Evolutionary conservation across 2,113 vertebrate genomes (phyloP), one percentile per base, ranked within the genome.

Genomic region (Sylvietta virens): DNA sequence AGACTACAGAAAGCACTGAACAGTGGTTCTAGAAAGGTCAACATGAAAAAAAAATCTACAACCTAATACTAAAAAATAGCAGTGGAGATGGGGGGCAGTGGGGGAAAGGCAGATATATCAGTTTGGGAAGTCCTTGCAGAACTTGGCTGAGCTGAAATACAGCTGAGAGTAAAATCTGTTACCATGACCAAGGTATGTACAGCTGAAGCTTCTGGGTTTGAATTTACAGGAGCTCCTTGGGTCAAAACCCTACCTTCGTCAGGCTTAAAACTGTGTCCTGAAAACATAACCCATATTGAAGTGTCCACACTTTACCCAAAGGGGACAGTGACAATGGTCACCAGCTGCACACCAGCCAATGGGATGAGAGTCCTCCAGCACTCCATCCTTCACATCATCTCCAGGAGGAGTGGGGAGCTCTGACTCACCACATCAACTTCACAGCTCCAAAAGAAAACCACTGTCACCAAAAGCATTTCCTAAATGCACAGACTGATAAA

Each of bases 51-150:
- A 72, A 40, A 79, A 74, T 22, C 35, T 64, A 47, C 22, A 64
- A 66, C 4, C 14, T 50, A 62, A 58, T 15, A 62, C 4, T 37
- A 11, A 71, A 71, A 77, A 82, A 22, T 0, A 51, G 40, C 13
- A 58, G 31, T 22, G 8, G 23, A 5, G 13, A 17, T 15, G 3
- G 15, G 6, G 2, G 13, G 2, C 13, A 8, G 4, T 0, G 0
- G 3, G 10, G 3, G 5, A 7, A 11, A 20, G 18, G 10, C n/a
- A 65, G 10, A 26, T 15, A 8, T 0, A 9, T 27, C 37, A 39
- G 7, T 42, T n/a, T 17, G 7, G 20, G 27, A 62, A 61, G 20
- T 44, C 35, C 26, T 39, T 44, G 14, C 22, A 84, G 37, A 78
- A 74, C 6, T 70, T 65, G 39, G 56, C 42, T 53, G 22, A 82